These are phyloP conservation scores for Corythaixoides concolor DNA, from an alignment of 2,113 vertebrate genomes.

Conservation along the genomic window DNA sequence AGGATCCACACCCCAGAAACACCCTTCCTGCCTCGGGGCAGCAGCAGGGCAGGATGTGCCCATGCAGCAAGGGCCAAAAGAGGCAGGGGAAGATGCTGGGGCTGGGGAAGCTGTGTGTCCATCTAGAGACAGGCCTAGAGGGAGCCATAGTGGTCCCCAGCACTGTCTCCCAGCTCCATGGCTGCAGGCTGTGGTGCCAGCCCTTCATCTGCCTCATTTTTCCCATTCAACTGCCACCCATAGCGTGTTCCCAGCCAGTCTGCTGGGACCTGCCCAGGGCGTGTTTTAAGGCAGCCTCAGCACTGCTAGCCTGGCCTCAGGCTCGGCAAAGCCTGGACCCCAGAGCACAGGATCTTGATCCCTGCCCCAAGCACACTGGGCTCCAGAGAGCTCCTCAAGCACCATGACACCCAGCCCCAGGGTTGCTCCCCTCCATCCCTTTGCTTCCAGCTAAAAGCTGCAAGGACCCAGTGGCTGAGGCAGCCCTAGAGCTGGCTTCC, in stretches of 20 bases:
- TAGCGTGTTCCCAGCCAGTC: background rate
- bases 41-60: background rate
- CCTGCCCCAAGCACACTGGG: fast-evolving
- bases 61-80: no score
- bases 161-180: fast-evolving
- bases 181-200: background rate
- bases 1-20: background rate
- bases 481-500: background rate
- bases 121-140: background rate
- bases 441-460: background rate
- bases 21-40: background rate
- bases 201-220: background rate
- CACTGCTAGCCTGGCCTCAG: background rate
- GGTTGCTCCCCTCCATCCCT: background rate
- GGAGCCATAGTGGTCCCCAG: background rate
- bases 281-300: background rate
- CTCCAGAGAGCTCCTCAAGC: background rate
- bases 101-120: background rate
- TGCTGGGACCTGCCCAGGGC: background rate
- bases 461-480: background rate
- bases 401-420: fast-evolving
- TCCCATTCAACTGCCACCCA: background rate
- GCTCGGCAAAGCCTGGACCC: background rate
- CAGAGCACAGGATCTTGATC: background rate
- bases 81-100: background rate